phyloP scores from a whole-genome alignment of 2,797 vertebrate genomes.

The Neomorphus geoffroyi region DNA sequence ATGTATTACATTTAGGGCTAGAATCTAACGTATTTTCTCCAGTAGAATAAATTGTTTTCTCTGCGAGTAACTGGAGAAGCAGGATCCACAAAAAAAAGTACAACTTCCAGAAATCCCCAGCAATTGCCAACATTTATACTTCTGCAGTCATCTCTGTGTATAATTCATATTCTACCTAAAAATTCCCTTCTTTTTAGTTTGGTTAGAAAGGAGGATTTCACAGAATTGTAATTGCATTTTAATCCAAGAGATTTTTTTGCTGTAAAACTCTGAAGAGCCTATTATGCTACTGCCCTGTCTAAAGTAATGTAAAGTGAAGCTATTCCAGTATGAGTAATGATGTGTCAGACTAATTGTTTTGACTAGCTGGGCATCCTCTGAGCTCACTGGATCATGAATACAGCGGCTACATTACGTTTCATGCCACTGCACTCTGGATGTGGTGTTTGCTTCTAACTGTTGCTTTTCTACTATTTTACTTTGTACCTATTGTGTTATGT shows the following conservation, averaged over 20 bases:
- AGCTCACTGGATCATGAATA: conserved; percentile 34
- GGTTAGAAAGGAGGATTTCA: not conserved
- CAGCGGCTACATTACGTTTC: not conserved
- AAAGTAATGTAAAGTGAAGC: conserved; percentile 31
- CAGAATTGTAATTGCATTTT: not conserved
- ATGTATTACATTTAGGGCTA: not conserved
- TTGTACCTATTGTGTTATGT: not conserved
- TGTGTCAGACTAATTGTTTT: conserved; percentile 60
- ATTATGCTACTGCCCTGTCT: conserved; percentile 23
- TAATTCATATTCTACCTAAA: not conserved
- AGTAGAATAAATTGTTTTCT: not conserved
- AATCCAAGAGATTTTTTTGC: not conserved
- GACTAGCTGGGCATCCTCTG: conserved; percentile 49
- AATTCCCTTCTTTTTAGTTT: not conserved
- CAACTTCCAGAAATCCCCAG: not conserved
- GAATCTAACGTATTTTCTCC: not conserved
- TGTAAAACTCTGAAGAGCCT: conserved; percentile 23
- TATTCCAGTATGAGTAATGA: conserved; percentile 51
- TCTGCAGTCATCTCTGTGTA: not conserved
- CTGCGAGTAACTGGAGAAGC: not conserved
- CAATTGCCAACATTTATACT: not conserved
- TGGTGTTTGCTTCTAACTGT: not conserved
- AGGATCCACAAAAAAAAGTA: not conserved
- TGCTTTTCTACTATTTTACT: not conserved
- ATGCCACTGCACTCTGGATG: not conserved